phyloP scores from a whole-genome alignment of 2,113 vertebrate genomes.

The Platichthys stellatus region DNA sequence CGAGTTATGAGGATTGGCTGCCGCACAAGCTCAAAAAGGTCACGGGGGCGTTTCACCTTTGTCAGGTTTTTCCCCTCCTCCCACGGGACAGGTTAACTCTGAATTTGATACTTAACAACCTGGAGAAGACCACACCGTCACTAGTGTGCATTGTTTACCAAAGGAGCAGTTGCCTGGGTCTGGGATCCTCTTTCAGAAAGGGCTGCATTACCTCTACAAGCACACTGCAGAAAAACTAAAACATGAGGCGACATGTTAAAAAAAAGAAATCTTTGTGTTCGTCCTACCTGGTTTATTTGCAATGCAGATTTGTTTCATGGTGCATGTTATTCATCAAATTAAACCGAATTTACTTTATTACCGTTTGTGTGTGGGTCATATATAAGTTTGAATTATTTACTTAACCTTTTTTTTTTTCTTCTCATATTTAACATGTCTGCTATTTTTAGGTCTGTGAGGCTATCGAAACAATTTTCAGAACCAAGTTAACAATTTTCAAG shows the following conservation, averaged over 20 bases:
- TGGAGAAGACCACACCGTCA: constrained; percentile 39
- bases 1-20: constrained; percentile 10
- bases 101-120: constrained; percentile 58
- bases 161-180: constrained; percentile 36
- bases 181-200: constrained; percentile 13
- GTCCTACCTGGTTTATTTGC: too few relatives aligned
- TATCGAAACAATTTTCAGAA: too few relatives aligned
- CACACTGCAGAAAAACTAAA: background rate
- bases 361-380: too few relatives aligned
- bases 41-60: constrained; percentile 28
- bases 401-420: too few relatives aligned
- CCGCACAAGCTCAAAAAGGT: constrained; percentile 42
- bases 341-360: too few relatives aligned
- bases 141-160: constrained; percentile 58
- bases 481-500: too few relatives aligned
- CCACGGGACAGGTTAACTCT: constrained; percentile 56
- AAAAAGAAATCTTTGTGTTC: too few relatives aligned
- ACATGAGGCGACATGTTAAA: background rate
- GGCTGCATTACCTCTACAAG: constrained; percentile 4
- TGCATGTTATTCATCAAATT: too few relatives aligned
- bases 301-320: too few relatives aligned
- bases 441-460: too few relatives aligned
- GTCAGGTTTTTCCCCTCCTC: constrained; percentile 25
- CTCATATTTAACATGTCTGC: too few relatives aligned
- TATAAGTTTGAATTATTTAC: too few relatives aligned